Conservation (phyloP, 2,797 vertebrate genomes). For the Erethizon dorsatum region DNA sequence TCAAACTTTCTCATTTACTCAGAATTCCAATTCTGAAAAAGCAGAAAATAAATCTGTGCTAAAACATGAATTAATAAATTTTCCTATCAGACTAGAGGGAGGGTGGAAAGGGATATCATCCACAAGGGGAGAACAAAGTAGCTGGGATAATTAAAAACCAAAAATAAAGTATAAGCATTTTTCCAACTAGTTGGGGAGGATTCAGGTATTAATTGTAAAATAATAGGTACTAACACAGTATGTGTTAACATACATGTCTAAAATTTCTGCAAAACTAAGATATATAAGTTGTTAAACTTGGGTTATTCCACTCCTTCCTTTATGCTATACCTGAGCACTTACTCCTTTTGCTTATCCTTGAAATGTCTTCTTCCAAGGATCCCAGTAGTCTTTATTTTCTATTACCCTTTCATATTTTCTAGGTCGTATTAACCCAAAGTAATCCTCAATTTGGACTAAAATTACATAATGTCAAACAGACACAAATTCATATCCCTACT, state of each 20-base stretch:
- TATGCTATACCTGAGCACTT: neutral
- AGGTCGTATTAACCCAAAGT: constrained; percentile 11
- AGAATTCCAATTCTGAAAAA: constrained; percentile 30
- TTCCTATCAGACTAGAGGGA: neutral
- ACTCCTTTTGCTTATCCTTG: constrained; percentile 30
- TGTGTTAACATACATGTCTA: neutral
- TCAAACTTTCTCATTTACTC: constrained; percentile 18
- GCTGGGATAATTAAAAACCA: constrained; percentile 24
- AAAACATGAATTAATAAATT: constrained; percentile 33
- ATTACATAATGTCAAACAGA: constrained; percentile 30
- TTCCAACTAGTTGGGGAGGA: constrained; percentile 20
- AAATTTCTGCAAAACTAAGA: constrained; percentile 58
- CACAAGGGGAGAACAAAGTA: neutral
- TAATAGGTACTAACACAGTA: neutral
- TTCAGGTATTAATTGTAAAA: constrained; percentile 47
- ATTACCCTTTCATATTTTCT: constrained; percentile 37
- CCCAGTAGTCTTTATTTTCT: constrained; percentile 57
- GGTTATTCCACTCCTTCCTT: neutral
- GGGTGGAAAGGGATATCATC: neutral
- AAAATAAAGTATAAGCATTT: constrained; percentile 20
- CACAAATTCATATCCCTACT: neutral
- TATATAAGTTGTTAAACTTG: neutral
- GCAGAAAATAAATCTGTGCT: constrained; percentile 2
- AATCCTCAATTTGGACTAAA: constrained; percentile 49
- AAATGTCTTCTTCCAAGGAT: neutral